Evolutionary conservation across 2,888 invertebrate genomes (phyloP).

Genomic region (Elaeidobius kamerunicus): DNA sequence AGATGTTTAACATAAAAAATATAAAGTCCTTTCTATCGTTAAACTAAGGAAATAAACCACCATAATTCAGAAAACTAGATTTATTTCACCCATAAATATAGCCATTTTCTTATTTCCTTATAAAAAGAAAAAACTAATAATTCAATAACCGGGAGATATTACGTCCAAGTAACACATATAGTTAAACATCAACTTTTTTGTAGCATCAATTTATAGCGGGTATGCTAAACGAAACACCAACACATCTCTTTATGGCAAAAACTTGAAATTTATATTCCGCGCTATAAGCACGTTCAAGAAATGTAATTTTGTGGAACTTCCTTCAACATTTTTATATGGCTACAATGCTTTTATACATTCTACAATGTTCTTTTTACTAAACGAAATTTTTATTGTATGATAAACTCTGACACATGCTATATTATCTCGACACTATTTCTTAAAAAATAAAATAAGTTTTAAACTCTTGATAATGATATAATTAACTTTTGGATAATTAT

Average conservation of each 20-base stretch:
- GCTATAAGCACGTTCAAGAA: conserved; percentile 24
- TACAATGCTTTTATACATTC: background rate
- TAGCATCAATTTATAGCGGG: conserved; percentile 7
- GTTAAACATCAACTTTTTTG: conserved; percentile 20
- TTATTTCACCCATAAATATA: too few relatives aligned
- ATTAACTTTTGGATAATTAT: too few relatives aligned
- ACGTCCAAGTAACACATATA: too few relatives aligned
- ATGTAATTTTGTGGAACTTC: conserved; percentile 26
- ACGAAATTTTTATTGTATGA: conserved; percentile 9
- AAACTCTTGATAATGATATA: background rate
- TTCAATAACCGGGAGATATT: too few relatives aligned
- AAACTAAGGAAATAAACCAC: too few relatives aligned
- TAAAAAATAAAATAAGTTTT: background rate
- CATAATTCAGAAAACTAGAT: too few relatives aligned
- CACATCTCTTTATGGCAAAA: conserved; percentile 13
- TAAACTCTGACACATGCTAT: conserved; percentile 5
- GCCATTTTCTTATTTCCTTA: too few relatives aligned
- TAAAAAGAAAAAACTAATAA: too few relatives aligned
- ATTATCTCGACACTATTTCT: conserved; percentile 6
- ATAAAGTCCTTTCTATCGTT: too few relatives aligned
- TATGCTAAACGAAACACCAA: conserved; percentile 9
- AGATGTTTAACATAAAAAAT: too few relatives aligned
- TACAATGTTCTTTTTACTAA: conserved; percentile 14
- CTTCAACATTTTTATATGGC: conserved; percentile 15
- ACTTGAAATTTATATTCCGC: conserved; percentile 24